Conservation (phyloP, 2,888 invertebrate species). For the Tromatobia lineatoria region DNA sequence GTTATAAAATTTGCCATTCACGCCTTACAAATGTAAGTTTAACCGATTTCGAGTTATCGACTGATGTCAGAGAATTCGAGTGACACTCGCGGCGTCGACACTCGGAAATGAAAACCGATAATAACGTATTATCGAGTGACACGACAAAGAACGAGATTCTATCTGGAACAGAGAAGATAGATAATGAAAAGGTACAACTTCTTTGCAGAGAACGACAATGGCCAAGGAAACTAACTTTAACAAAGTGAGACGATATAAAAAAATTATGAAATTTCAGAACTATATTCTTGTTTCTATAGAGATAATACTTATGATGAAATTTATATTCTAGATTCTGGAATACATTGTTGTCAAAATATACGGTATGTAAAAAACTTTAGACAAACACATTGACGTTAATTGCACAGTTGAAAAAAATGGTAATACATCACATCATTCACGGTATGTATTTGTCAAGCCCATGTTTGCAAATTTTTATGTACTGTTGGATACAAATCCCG, state of each 20-base stretch:
- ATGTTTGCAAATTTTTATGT: too few species aligned
- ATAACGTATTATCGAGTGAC: conserved; percentile 25
- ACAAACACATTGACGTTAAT: too few species aligned
- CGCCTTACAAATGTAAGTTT: conserved; percentile 37
- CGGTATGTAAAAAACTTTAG: too few species aligned
- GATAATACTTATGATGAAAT: too few species aligned
- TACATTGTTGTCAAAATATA: too few species aligned
- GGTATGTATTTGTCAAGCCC: too few species aligned
- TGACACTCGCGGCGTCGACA: conserved; percentile 28
- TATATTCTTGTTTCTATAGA: neutral
- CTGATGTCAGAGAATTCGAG: conserved; percentile 2
- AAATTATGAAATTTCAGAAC: neutral
- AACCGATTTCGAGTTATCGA: conserved; percentile 34
- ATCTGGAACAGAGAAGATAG: neutral
- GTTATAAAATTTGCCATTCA: conserved; percentile 39
- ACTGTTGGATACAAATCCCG: too few species aligned
- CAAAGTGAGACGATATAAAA: neutral
- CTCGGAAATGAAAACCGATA: conserved; percentile 12
- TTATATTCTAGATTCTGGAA: too few species aligned
- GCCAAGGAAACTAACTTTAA: neutral
- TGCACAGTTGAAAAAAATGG: too few species aligned
- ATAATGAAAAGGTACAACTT: neutral
- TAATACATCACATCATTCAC: too few species aligned
- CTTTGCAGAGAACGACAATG: neutral
- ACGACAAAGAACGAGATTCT: neutral